A percentile compares a stretch with the other conserved stretches of the same genome.
Evolutionary conservation across 2,113 vertebrate genomes (phyloP).

Genomic region (Nycticorax nycticorax): DNA sequence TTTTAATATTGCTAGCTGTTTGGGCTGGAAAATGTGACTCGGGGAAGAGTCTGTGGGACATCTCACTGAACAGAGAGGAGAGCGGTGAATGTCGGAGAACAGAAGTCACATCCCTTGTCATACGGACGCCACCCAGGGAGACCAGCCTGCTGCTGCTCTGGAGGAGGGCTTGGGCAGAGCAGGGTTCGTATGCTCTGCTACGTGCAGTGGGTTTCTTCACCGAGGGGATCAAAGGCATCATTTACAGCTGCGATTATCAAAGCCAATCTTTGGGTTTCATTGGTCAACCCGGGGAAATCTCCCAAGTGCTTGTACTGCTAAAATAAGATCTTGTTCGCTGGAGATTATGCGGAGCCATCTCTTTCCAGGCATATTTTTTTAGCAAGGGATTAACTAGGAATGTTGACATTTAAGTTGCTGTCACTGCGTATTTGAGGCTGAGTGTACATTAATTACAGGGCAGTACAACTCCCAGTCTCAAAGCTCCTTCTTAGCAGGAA

Average conservation of each 20-base stretch:
- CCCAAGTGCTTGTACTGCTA: slow-evolving; percentile 21
- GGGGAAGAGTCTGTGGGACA: background rate
- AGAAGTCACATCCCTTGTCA: slow-evolving; percentile 18
- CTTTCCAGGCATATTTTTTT: slow-evolving; percentile 52
- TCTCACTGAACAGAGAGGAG: background rate
- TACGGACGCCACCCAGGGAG: background rate
- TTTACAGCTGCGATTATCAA: slow-evolving; percentile 32
- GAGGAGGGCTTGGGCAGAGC: background rate
- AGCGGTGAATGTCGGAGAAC: background rate
- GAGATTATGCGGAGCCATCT: slow-evolving; percentile 28
- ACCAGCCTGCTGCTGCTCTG: slow-evolving; percentile 1
- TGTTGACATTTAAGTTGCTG: slow-evolving; percentile 64
- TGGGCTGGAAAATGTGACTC: background rate
- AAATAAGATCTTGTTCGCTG: slow-evolving; percentile 43
- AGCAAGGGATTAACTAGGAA: slow-evolving; percentile 56
- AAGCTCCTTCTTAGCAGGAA: background rate
- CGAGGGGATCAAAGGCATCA: slow-evolving; percentile 13
- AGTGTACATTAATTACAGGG: slow-evolving; percentile 41
- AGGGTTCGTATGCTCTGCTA: background rate
- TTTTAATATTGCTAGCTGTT: background rate
- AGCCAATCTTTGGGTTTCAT: slow-evolving; percentile 10
- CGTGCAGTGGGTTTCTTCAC: background rate
- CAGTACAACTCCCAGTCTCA: background rate
- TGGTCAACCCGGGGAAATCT: slow-evolving; percentile 17
- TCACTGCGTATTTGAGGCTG: slow-evolving; percentile 31